phyloP scores from a whole-genome alignment of 2,797 vertebrate species.

The Alcedo quadribrachys region DNA sequence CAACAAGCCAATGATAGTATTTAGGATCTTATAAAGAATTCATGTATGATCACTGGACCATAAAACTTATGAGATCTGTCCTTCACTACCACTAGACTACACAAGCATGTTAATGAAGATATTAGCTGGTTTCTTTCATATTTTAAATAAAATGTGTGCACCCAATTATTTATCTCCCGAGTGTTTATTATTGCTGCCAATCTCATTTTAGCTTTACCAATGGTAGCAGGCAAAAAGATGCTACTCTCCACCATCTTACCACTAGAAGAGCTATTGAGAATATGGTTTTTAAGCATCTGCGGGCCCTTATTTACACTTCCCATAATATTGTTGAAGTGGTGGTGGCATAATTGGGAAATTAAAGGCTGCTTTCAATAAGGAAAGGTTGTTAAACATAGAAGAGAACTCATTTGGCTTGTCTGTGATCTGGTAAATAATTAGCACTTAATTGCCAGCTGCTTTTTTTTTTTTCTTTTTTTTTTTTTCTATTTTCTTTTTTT shows the following conservation, averaged over 20 bases:
- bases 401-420: constrained; percentile 37
- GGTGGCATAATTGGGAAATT: neutral
- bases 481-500: too few species aligned
- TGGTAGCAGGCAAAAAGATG: neutral
- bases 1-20: neutral
- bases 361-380: constrained; percentile 18
- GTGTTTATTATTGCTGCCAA: neutral
- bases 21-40: constrained; percentile 22
- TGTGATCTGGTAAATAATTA: constrained; percentile 33
- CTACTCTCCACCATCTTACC: neutral
- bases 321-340: neutral
- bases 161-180: neutral
- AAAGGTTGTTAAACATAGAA: constrained; percentile 25
- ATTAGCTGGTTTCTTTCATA: neutral
- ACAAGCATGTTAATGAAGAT: neutral
- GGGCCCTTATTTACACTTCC: neutral
- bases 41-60: neutral
- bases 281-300: neutral
- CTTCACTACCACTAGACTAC: neutral
- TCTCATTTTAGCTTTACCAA: neutral
- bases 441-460: constrained; percentile 41
- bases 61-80: neutral
- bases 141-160: neutral
- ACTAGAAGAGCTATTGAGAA: neutral
- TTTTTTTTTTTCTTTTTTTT: neutral